Evolutionary conservation across 2,797 vertebrate species (phyloP), one percentile per base, ranked within the genome.

Genomic region (Enteromius thamalakanensis): DNA sequence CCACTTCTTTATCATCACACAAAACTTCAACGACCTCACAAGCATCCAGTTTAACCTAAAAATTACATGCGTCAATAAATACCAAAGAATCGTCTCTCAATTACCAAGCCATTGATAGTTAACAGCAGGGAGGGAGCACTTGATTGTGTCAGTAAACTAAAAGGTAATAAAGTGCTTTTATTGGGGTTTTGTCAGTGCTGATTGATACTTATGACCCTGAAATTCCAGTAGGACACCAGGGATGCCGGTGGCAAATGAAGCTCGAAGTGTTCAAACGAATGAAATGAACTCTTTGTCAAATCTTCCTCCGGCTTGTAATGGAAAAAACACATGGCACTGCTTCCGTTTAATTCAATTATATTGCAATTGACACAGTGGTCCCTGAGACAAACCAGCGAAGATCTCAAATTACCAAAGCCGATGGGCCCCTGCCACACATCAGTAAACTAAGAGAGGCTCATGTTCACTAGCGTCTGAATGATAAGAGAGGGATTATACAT

Each of bases 271-370:
- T 80, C 89, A 91, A 92, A 88, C 90, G 88, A 93, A 93, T 92
- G 87, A 90, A 87, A 89, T 74, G 64, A 78, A 78, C 76, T 86
- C 37, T 83, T 82, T 88, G 78, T 87, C 86, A 72, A 84, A 75
- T 84, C 81, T 87, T 89, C 91, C 88, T 87, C 82, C 90, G 86
- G 87, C 81, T 87, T 90, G 77, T 87, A 88, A 91, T 81, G 89
- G 80, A 84, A 89, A 89, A 94, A 93, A 90, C 93, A 94, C 90
- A 93, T 92, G 92, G 87, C 91, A 64, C 83, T 6, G 84, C 89
- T 88, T 91, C 84, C 80, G 77, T 60, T 87, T 93, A 92, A 94
- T 92, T 92, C 78, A 92, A 94, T 95, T 93, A 92, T 0, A 45
- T 7, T 51, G 76, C 83, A 87, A 87, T 91, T 92, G 92, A 86